phyloP scores from a whole-genome alignment of 2,113 vertebrate species.

The Xiphorhynchus elegans region DNA sequence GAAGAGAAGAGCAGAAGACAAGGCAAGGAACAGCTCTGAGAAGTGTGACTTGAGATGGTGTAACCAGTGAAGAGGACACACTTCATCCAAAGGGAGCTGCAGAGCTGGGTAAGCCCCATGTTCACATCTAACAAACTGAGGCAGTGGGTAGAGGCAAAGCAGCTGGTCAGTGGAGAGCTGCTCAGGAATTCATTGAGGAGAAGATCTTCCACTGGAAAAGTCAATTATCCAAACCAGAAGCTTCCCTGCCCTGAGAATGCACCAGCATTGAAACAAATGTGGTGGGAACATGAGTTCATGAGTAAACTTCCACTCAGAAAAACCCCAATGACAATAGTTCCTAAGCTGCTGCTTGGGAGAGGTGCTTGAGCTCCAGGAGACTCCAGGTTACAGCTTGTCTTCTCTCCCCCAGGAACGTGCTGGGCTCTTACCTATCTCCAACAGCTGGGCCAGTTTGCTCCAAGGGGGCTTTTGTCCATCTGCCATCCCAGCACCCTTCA shows the following conservation, averaged over 20 bases:
- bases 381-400: background rate
- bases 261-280: background rate
- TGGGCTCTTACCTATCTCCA: background rate
- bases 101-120: background rate
- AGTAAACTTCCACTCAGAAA: background rate
- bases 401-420: background rate
- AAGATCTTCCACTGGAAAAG: background rate
- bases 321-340: rapidly evolving
- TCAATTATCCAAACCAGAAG: background rate
- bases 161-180: background rate
- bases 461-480: background rate
- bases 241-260: background rate
- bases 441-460: background rate
- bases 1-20: background rate
- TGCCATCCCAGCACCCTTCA: background rate
- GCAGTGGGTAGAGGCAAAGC: background rate
- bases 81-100: background rate
- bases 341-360: background rate
- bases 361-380: background rate
- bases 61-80: background rate
- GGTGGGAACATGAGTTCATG: background rate
- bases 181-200: background rate
- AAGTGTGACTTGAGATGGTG: background rate
- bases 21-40: background rate
- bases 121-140: background rate